Conservation (phyloP, 2,797 vertebrate species). For the Morus bassanus region DNA sequence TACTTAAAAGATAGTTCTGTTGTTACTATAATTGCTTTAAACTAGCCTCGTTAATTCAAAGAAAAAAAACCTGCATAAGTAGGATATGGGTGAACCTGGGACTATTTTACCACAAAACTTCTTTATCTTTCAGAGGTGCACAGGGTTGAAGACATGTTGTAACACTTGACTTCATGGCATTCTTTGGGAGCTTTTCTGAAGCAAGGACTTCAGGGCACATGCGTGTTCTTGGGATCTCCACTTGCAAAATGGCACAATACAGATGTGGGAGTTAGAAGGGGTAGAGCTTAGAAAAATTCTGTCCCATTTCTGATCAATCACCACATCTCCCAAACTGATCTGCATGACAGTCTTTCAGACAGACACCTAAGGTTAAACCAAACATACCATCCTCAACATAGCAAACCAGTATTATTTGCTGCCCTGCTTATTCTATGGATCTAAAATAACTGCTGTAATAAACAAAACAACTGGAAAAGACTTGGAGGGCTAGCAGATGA, state of each 20-base stretch:
- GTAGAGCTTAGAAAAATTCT: background rate
- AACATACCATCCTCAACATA: background rate
- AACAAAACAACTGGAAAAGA: background rate
- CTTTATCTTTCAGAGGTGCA: background rate
- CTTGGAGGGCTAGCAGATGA: background rate
- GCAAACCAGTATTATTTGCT: background rate
- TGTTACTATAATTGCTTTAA: background rate
- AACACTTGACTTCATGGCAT: background rate
- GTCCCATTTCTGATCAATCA: background rate
- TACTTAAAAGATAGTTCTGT: background rate
- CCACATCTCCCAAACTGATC: background rate
- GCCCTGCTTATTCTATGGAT: background rate
- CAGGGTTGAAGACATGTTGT: background rate
- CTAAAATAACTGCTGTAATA: background rate
- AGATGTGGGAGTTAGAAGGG: background rate
- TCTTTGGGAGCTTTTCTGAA: background rate
- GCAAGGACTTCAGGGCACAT: background rate
- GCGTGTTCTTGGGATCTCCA: background rate
- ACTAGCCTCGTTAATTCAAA: background rate
- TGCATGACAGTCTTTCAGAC: background rate
- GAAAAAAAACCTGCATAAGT: background rate
- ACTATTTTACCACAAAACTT: background rate
- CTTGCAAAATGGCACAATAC: background rate
- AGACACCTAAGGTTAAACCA: background rate
- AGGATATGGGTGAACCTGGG: background rate